These are phyloP conservation scores for Danio choprae DNA, from an alignment of 2,797 vertebrate genomes.

Conservation along the genomic window DNA sequence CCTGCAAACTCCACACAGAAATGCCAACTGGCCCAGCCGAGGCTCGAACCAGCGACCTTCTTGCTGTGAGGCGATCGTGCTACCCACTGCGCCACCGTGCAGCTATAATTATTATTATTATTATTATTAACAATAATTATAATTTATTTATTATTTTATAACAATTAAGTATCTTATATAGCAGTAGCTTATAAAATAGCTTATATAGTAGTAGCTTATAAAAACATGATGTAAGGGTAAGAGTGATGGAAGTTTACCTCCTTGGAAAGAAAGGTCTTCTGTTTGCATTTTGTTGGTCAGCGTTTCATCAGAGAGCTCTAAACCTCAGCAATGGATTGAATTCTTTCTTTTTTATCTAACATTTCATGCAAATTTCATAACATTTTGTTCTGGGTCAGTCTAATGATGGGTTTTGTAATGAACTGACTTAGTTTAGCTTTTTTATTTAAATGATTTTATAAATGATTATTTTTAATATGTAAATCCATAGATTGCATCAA, in stretches of 20 bases:
- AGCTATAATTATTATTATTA: no score
- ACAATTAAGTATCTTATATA: background rate
- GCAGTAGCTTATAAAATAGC: no score
- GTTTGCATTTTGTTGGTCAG: background rate
- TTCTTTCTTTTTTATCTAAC: background rate
- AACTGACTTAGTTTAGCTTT: background rate
- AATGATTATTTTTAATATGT: no score
- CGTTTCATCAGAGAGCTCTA: background rate
- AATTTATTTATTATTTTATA: no score
- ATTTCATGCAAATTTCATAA: background rate
- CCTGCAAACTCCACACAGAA: no score
- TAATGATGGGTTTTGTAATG: background rate
- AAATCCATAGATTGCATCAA: no score
- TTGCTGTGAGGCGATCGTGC: no score
- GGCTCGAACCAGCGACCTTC: no score
- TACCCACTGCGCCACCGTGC: no score
- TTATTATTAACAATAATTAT: no score
- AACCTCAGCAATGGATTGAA: background rate
- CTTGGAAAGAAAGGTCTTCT: background rate
- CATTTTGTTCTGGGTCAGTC: background rate
- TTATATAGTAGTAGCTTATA: no score
- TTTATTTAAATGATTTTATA: background rate
- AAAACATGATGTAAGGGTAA: background rate
- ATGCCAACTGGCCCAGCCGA: no score
- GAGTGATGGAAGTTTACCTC: background rate